phyloP scores from a whole-genome alignment of 2,113 vertebrate species.

The Parus major region DNA sequence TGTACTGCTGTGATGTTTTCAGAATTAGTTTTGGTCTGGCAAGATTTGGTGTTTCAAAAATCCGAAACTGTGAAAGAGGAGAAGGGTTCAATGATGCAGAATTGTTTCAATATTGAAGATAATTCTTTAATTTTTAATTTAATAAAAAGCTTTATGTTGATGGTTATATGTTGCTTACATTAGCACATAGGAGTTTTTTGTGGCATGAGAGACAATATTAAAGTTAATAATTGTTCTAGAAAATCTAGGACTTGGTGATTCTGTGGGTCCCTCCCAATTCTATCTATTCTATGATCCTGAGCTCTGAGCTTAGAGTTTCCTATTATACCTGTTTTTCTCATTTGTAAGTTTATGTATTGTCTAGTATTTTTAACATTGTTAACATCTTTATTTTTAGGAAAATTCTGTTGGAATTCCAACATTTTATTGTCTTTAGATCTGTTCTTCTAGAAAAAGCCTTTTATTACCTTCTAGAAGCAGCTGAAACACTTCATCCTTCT shows the following conservation, averaged over 20 bases:
- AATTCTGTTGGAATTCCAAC: not conserved
- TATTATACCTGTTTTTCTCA: not conserved
- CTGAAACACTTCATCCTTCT: not conserved
- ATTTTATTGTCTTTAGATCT: not conserved
- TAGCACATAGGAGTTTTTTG: not conserved
- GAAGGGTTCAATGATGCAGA: not conserved
- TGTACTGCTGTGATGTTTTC: not conserved
- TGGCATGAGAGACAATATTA: not conserved
- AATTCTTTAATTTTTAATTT: not conserved
- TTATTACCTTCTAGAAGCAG: not conserved
- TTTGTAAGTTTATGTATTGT: not conserved
- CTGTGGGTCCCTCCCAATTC: not conserved
- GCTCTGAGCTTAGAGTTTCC: not conserved
- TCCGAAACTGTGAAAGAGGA: not conserved
- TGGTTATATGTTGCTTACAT: not conserved
- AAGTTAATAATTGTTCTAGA: not conserved
- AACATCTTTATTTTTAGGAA: not conserved
- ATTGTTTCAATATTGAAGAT: not conserved
- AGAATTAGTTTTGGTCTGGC: not conserved
- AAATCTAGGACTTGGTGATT: not conserved
- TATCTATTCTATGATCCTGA: not conserved
- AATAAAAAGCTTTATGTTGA: not conserved
- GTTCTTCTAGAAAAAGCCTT: not conserved
- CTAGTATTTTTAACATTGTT: not conserved
- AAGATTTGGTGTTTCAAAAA: not conserved